These are phyloP conservation scores for Tiliqua scincoides DNA, from an alignment of 2,113 vertebrate genomes.

Conservation along the genomic window DNA sequence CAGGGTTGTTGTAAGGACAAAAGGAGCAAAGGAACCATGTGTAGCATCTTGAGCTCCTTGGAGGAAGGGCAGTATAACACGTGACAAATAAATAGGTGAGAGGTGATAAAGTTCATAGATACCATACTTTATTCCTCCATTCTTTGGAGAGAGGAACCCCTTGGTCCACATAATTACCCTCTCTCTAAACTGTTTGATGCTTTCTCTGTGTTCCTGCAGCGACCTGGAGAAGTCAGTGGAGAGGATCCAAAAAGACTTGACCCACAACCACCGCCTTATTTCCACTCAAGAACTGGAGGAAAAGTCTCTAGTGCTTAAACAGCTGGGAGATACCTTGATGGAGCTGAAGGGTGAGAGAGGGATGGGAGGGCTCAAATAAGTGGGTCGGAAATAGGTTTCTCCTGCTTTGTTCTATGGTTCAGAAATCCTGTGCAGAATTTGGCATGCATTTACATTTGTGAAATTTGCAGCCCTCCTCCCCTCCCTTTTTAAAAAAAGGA, in stretches of 20 bases:
- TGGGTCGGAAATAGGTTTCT: neutral
- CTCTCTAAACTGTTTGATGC: neutral
- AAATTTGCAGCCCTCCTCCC: neutral
- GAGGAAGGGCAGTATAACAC: no score
- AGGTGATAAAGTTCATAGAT: neutral
- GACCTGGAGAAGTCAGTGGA: slow-evolving; percentile 97
- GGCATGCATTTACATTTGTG: neutral
- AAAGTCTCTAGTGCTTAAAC: slow-evolving; percentile 89
- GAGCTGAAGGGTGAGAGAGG: slow-evolving; percentile 91
- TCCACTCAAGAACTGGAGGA: slow-evolving; percentile 94
- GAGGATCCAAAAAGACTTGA: slow-evolving; percentile 92
- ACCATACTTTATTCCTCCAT: neutral
- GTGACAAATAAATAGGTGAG: no score
- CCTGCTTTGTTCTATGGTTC: neutral
- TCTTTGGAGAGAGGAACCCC: neutral
- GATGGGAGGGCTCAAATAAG: slow-evolving; percentile 16
- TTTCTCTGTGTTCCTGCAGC: slow-evolving; percentile 73
- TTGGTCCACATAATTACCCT: neutral
- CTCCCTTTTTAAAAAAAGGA: neutral
- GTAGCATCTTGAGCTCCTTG: no score
- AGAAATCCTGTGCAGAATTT: neutral
- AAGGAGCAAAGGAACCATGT: no score
- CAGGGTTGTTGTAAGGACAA: no score
- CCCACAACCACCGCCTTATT: slow-evolving; percentile 90
- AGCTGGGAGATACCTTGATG: slow-evolving; percentile 93